Percentiles rank a stretch among this genome's conserved stretches.
Evolutionary conservation across 2,797 vertebrate genomes (phyloP).

Genomic region (Agapornis canus): DNA sequence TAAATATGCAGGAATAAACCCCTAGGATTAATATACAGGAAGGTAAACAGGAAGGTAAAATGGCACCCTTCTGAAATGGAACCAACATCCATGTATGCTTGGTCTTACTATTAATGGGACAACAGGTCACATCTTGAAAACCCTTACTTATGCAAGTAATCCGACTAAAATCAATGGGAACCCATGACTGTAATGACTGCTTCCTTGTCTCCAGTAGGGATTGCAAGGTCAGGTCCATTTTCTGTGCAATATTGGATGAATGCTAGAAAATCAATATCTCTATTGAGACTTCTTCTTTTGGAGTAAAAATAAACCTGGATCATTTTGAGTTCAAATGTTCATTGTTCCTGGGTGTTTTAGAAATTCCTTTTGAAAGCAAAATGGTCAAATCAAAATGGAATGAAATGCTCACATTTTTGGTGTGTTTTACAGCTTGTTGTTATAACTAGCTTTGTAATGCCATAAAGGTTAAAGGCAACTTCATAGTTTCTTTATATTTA

Average conservation of each 20-base stretch:
- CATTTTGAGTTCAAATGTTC: slow-evolving; percentile 78
- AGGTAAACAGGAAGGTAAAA: background rate
- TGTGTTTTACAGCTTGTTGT: slow-evolving; percentile 65
- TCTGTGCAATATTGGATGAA: slow-evolving; percentile 69
- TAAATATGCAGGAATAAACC: background rate
- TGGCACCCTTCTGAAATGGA: background rate
- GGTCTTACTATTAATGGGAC: background rate
- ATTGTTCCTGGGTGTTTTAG: slow-evolving; percentile 72
- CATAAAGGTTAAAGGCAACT: slow-evolving; percentile 62
- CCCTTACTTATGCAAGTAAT: slow-evolving; percentile 55
- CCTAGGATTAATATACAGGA: background rate
- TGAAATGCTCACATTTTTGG: slow-evolving; percentile 59
- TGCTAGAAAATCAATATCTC: slow-evolving; percentile 73
- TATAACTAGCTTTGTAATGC: slow-evolving; percentile 66
- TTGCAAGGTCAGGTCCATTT: slow-evolving; percentile 67
- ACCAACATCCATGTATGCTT: fast-evolving
- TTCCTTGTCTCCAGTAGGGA: slow-evolving; percentile 58
- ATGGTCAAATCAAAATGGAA: slow-evolving; percentile 72
- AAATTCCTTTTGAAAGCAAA: slow-evolving; percentile 77
- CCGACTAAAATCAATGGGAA: slow-evolving; percentile 54
- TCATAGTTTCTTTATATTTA: slow-evolving; percentile 20
- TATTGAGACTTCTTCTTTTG: slow-evolving; percentile 64
- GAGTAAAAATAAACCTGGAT: slow-evolving; percentile 68
- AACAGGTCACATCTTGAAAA: background rate
- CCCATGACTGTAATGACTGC: slow-evolving; percentile 47